Base-by-base conservation (phyloP, 2,888 invertebrate genomes). In the Diaprepes abbreviatus region DNA sequence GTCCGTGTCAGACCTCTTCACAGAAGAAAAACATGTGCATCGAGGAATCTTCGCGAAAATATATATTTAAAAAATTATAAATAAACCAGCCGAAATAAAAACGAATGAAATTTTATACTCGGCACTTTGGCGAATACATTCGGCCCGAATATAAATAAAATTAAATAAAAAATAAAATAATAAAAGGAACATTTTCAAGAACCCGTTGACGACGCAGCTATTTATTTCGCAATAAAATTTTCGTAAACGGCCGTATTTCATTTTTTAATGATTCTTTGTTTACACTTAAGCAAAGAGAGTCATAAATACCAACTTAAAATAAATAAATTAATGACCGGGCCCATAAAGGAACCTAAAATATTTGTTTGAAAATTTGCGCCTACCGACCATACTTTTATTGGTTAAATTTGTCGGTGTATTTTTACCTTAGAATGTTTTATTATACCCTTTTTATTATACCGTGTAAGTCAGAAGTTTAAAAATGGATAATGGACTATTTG, bases 21-120 rank as follows among this genome's bases (percentile, higher is more conserved):
- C 52, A 64, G 66, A 62, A 63, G 52, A 38, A 66, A 69, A 70
- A 63, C 66, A 70, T 62, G 45, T 70, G 71, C 52, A 19, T 14
- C 59, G 43, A 33, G 16, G 43, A 52, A 50, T 45, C 60, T 58
- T 77, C 60, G 10, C 24, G 76, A 75, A 75, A 66, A 76, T 75
- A 74, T 77, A 60, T 60, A 54, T 60, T 45, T 55, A 66, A 65
- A 66, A 62, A 66, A 66, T 66, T 66, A 66, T 66, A 66, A 66
- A 66, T 66, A 66, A 57, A 50, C 66, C 48, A 24, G 48, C 33
- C 57, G 19, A 64, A 54, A 65, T 57, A 65, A 55, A 48, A 40
- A 24, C 50, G 40, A 24, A 6, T 17, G 62, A 62, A 62, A 52
- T 52, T 62, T 62, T 62, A 62, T 62, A 62, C 62, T 62, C 52